Evolutionary conservation across 2,888 invertebrate species (phyloP), one percentile per base, ranked within the genome.

Genomic region (Lithophane leautieri): DNA sequence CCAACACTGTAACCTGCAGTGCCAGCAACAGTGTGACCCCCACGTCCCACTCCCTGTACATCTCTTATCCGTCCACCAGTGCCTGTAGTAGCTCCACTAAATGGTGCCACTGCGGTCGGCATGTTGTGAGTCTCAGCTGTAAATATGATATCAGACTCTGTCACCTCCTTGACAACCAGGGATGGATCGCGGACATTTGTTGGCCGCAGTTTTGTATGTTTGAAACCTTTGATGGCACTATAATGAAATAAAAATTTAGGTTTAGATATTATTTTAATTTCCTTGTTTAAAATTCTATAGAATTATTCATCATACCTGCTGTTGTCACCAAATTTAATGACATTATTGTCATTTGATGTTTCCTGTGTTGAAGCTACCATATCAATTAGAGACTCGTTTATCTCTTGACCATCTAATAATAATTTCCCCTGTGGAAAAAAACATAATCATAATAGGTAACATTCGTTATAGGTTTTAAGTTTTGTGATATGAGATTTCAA

Each of bases 51-150:
- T 22, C 98, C 98, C 93, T 99, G 99, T 0, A 99, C 98, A 94
- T 99, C 99, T 79, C 99, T 97, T 75, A 99, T 98, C 61, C 99
- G 97, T 0, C 99, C 99, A 0, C 99, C 99, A 0, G 99, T 99
- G 42, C 99, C 99, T 0, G 99, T 99, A 0, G 99, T 99, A 0
- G 99, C 99, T 0, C 99, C 99, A 94, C 99, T 99, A 87, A 99
- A 99, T 0, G 99, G 99, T 0, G 99, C 99, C 16, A 99, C 99
- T 0, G 99, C 99, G 0, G 99, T 99, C 1, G 99, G 99, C 97
- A 99, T 99, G 93, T 99, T 99, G 94, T 99, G 99, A 0, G 99
- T 99, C 96, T 99, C 99, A 0, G 99, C 99, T 0, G 99, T 99
- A 92, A 99, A 99, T 90, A 99, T 99, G 58, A 99, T 97, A 94